These are phyloP conservation scores for Onychomys arenicola DNA, from an alignment of 2,797 vertebrate genomes.

Conservation along the genomic window DNA sequence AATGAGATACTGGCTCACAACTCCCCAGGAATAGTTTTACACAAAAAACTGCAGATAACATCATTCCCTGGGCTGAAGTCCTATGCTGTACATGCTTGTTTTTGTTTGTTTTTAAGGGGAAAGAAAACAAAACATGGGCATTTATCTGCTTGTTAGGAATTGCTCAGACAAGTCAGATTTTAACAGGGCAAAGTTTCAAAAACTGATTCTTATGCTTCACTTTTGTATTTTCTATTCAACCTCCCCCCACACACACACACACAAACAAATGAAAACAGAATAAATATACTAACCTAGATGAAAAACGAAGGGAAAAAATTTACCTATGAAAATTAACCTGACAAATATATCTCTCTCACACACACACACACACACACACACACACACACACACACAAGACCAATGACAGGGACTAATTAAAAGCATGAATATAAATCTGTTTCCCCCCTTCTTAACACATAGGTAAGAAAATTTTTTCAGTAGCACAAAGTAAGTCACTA, in stretches of 20 bases:
- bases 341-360: no score
- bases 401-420: background rate
- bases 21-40: background rate
- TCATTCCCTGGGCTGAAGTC: background rate
- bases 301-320: background rate
- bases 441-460: background rate
- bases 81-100: background rate
- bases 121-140: background rate
- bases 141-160: background rate
- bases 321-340: background rate
- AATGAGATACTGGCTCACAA: background rate
- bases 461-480: background rate
- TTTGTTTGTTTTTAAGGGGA: background rate
- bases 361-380: no score
- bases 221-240: background rate
- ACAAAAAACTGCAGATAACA: background rate
- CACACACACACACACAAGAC: no score
- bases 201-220: background rate
- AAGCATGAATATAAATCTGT: background rate
- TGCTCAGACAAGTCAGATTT: background rate
- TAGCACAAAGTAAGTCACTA: background rate
- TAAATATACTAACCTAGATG: background rate
- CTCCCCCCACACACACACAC: no score
- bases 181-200: background rate
- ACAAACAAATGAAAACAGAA: background rate